These are phyloP conservation scores for Rotaria magnacalcarata DNA, from an alignment of 2,888 invertebrate genomes.

Conservation along the genomic window DNA sequence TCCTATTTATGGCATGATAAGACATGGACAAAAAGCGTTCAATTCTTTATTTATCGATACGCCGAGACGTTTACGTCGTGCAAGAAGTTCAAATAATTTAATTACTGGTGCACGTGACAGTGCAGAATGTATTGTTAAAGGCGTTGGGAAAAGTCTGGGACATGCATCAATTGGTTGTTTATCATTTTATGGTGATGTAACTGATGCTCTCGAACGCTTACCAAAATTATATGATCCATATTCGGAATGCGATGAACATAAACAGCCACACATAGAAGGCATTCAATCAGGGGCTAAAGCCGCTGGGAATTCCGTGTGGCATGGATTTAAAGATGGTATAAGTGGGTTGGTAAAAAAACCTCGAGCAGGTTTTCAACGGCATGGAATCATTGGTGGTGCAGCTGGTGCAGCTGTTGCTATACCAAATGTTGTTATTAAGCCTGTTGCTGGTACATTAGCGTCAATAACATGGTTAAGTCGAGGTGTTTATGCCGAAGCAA, in stretches of 20 bases:
- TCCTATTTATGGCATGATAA: background rate
- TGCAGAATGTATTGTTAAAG: background rate
- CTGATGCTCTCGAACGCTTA: background rate
- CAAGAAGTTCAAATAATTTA: background rate
- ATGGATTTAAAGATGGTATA: conserved; percentile 8
- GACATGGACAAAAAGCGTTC: background rate
- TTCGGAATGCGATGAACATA: background rate
- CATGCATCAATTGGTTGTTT: conserved; percentile 11
- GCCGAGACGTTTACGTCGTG: background rate
- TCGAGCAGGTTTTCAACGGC: background rate
- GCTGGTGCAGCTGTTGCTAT: background rate
- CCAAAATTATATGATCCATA: conserved; percentile 2
- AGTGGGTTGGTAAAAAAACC: background rate
- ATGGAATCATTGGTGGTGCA: background rate
- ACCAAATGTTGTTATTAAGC: background rate
- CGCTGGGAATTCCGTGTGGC: background rate
- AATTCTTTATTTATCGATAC: background rate
- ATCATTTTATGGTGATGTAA: conserved; percentile 8
- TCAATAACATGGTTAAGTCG: conserved; percentile 6
- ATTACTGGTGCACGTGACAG: background rate
- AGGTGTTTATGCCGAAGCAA: conserved; percentile 12
- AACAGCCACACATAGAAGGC: background rate
- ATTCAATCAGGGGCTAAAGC: background rate
- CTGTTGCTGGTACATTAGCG: background rate
- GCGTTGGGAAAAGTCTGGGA: background rate